Conservation (phyloP, 2,113 vertebrate genomes). For the Bucco capensis region DNA sequence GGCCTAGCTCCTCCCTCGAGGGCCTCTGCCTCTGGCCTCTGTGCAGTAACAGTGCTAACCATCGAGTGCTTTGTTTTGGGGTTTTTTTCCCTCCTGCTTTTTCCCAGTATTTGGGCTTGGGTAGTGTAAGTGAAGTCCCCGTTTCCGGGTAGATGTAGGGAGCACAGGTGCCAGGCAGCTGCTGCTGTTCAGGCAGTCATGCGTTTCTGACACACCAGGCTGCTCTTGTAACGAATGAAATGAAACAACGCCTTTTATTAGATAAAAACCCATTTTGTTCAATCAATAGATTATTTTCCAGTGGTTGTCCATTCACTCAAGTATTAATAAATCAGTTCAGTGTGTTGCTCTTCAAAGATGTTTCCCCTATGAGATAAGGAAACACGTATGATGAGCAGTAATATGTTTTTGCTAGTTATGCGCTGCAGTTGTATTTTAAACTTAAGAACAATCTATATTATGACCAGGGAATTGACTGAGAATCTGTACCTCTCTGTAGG, state of each 20-base stretch:
- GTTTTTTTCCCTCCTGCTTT: no score
- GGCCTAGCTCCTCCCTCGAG: not conserved
- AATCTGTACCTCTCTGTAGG: not conserved
- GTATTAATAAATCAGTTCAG: not conserved
- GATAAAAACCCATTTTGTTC: no score
- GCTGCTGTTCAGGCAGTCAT: rapidly evolving
- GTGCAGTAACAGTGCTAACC: rapidly evolving
- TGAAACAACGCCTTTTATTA: rapidly evolving
- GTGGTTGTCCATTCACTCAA: not conserved
- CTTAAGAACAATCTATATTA: rapidly evolving
- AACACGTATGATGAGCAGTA: not conserved
- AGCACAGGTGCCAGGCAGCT: not conserved
- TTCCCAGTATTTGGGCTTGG: rapidly evolving
- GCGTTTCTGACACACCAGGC: not conserved
- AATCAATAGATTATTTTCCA: not conserved
- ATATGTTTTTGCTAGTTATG: rapidly evolving
- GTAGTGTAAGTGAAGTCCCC: rapidly evolving
- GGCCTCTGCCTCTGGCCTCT: no score
- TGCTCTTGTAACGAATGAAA: not conserved
- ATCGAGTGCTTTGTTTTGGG: rapidly evolving
- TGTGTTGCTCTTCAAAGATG: not conserved
- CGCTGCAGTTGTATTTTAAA: not conserved
- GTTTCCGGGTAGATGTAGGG: no score
- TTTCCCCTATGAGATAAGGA: not conserved
- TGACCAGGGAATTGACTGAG: not conserved